phyloP scores from a whole-genome alignment of 2,888 invertebrate species.

The Amphipyra berbera region DNA sequence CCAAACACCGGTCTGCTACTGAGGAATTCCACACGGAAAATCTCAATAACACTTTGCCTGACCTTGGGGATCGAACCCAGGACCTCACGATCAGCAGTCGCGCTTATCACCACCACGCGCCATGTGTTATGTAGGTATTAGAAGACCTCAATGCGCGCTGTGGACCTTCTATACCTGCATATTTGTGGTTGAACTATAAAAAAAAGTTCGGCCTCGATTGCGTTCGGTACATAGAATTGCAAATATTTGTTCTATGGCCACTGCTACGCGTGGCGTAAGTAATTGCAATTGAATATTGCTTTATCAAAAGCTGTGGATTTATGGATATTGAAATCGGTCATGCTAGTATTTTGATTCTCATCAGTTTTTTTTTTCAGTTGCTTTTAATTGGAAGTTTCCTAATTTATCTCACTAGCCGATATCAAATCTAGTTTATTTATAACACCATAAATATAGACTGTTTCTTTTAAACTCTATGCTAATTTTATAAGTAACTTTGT shows the following conservation, averaged over 20 bases:
- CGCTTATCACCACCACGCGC: no score
- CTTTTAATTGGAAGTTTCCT: neutral
- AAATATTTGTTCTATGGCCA: slow-evolving; percentile 50
- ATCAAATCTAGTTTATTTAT: no score
- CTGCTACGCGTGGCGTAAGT: slow-evolving; percentile 31
- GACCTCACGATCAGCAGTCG: no score
- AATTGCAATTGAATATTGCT: slow-evolving; percentile 36
- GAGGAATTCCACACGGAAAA: no score
- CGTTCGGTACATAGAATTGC: slow-evolving; percentile 57
- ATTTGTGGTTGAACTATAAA: slow-evolving; percentile 21
- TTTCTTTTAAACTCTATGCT: no score
- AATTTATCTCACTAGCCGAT: no score
- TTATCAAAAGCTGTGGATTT: slow-evolving; percentile 10
- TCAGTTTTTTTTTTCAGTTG: neutral
- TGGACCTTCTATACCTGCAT: slow-evolving; percentile 1
- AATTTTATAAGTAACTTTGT: no score
- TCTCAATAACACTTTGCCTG: no score
- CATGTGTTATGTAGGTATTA: no score
- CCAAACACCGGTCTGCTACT: no score
- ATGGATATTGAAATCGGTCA: neutral
- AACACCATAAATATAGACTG: no score
- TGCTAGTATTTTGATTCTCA: slow-evolving; percentile 4
- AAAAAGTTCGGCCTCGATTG: slow-evolving; percentile 63
- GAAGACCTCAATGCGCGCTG: neutral
- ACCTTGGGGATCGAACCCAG: no score